Conservation (phyloP, 1,140 invertebrate genomes). For the Heterodera schachtii region DNA sequence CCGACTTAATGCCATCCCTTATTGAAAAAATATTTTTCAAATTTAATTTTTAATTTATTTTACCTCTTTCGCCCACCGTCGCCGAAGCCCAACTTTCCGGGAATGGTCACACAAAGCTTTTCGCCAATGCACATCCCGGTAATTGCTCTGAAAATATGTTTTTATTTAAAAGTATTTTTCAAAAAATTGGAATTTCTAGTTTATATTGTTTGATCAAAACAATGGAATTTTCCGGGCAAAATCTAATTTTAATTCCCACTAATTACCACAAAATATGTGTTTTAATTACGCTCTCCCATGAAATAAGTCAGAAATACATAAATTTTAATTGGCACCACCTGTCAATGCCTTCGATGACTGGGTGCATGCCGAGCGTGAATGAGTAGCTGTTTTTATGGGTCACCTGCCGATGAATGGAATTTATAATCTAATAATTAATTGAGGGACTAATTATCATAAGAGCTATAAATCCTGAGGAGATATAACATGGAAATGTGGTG, state of each 20-base stretch:
- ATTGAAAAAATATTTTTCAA: neutral
- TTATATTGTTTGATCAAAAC: too few species aligned
- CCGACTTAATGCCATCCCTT: slow-evolving; percentile 58
- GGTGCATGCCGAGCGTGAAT: slow-evolving; percentile 58
- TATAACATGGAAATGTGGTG: too few species aligned
- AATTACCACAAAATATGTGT: neutral
- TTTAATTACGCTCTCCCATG: too few species aligned
- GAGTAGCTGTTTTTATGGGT: slow-evolving; percentile 63
- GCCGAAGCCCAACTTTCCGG: slow-evolving; percentile 47
- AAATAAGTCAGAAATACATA: neutral
- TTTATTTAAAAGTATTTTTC: too few species aligned
- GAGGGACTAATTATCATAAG: neutral
- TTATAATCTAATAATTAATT: neutral
- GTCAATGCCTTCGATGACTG: slow-evolving; percentile 64
- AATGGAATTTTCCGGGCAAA: too few species aligned
- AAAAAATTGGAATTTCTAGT: too few species aligned
- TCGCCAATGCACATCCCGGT: slow-evolving; percentile 65
- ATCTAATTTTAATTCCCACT: too few species aligned
- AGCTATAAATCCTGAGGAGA: too few species aligned
- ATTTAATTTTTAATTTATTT: slow-evolving; percentile 14
- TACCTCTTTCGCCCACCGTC: slow-evolving; percentile 60
- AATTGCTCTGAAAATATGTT: slow-evolving; percentile 17
- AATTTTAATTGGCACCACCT: slow-evolving; percentile 30
- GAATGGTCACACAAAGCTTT: slow-evolving; percentile 64
- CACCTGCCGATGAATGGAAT: slow-evolving; percentile 12